These are phyloP conservation scores for Tupaia chinensis DNA, from an alignment of 2,113 vertebrate genomes.

Conservation along the genomic window DNA sequence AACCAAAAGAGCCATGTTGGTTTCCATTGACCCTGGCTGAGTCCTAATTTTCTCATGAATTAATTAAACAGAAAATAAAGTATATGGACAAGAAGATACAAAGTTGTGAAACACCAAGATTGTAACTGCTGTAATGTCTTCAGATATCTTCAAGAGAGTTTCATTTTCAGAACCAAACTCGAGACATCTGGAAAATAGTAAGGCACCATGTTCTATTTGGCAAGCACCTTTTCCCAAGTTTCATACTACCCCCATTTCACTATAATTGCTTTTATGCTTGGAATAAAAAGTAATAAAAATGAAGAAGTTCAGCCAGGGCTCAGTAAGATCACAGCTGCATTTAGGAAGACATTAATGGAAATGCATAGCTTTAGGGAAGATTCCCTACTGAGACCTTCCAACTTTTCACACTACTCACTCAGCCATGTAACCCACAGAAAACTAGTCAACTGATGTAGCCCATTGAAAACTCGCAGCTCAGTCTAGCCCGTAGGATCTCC, in stretches of 20 bases:
- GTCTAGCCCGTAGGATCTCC: background rate
- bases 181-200: conserved; percentile 19
- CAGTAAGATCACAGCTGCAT: background rate
- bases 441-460: background rate
- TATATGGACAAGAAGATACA: conserved; percentile 45
- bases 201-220: conserved; percentile 1
- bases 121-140: background rate
- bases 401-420: background rate
- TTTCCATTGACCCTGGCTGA: background rate
- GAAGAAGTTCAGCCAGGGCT: background rate
- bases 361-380: background rate
- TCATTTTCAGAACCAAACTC: conserved; percentile 28
- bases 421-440: background rate
- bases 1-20: background rate
- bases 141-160: background rate
- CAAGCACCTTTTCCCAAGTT: background rate
- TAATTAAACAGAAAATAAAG: conserved; percentile 26
- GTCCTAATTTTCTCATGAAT: background rate
- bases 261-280: conserved; percentile 39
- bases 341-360: conserved; percentile 17
- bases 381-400: background rate
- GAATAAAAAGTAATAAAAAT: conserved; percentile 57
- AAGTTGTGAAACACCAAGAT: background rate
- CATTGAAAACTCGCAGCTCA: background rate
- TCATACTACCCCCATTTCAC: background rate